A percentile compares a stretch with the other conserved stretches of the same genome.
Evolutionary conservation across 1,140 invertebrate genomes (phyloP).

Genomic region (Pseudomyrmex sp.): DNA sequence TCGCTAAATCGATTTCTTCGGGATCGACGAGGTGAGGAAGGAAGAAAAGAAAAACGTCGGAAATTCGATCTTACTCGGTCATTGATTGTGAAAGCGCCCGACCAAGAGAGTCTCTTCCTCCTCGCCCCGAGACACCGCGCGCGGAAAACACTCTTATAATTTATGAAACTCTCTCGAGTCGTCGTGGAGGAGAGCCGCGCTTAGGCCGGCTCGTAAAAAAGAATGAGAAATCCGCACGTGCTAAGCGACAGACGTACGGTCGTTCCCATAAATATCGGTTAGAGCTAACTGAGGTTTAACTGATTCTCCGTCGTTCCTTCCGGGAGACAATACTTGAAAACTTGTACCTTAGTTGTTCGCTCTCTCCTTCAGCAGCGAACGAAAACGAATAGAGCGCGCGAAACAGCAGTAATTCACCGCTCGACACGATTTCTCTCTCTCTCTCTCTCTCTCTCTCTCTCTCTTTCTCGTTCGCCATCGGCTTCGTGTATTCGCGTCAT

Average conservation of each 20-base stretch:
- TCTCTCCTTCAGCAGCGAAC: background rate
- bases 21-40: too few species aligned
- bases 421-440: background rate
- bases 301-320: conserved; percentile 8
- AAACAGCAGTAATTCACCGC: conserved; percentile 14
- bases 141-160: conserved; percentile 21
- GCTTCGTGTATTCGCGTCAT: conserved; percentile 34
- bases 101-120: background rate
- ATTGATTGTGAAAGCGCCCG: conserved; percentile 32
- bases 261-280: conserved; percentile 53
- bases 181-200: conserved; percentile 3
- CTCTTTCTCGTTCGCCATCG: background rate
- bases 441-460: background rate
- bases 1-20: conserved; percentile 51
- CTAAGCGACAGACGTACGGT: conserved; percentile 40
- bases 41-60: conserved; percentile 30
- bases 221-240: conserved; percentile 50
- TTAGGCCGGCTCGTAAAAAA: conserved; percentile 42
- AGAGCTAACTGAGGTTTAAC: conserved; percentile 48
- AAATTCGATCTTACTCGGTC: conserved; percentile 44
- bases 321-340: conserved; percentile 26
- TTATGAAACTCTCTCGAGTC: conserved; percentile 43
- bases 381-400: conserved; percentile 1
- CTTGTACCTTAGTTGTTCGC: conserved; percentile 18
- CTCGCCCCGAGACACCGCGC: background rate